Evolutionary conservation across 2,113 vertebrate genomes (phyloP).

Genomic region (Mesitornis unicolor): DNA sequence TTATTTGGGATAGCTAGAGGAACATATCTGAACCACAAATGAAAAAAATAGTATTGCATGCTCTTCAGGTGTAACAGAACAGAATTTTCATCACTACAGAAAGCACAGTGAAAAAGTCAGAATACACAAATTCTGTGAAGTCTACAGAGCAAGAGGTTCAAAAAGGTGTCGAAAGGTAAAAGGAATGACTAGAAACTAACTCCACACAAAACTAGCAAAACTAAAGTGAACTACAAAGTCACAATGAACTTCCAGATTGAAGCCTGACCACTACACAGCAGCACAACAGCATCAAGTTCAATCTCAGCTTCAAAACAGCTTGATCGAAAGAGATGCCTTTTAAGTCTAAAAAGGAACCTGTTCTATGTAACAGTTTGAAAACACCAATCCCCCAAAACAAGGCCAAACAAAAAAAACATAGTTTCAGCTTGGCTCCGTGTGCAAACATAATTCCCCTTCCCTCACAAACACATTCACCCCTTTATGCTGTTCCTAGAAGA

Average conservation of each 20-base stretch:
- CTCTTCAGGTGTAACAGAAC: not conserved
- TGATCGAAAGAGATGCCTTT: not conserved
- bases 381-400: not conserved
- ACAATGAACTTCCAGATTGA: not conserved
- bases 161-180: not conserved
- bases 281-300: not conserved
- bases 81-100: not conserved
- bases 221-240: not conserved
- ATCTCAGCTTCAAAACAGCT: not conserved
- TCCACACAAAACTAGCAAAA: not conserved
- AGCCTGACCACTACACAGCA: not conserved
- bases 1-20: not conserved
- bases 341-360: not conserved
- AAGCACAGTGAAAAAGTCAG: not conserved
- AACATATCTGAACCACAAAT: not conserved
- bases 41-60: fast-evolving
- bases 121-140: not conserved
- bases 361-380: not conserved
- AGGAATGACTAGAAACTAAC: not conserved
- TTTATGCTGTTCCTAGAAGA: not conserved
- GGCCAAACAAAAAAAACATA: not conserved
- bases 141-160: not conserved
- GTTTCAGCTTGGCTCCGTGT: not conserved
- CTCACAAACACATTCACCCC: fast-evolving
- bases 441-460: not conserved